Base-by-base conservation (phyloP, 1,140 invertebrate species). In the Drosophila lowei region DNA sequence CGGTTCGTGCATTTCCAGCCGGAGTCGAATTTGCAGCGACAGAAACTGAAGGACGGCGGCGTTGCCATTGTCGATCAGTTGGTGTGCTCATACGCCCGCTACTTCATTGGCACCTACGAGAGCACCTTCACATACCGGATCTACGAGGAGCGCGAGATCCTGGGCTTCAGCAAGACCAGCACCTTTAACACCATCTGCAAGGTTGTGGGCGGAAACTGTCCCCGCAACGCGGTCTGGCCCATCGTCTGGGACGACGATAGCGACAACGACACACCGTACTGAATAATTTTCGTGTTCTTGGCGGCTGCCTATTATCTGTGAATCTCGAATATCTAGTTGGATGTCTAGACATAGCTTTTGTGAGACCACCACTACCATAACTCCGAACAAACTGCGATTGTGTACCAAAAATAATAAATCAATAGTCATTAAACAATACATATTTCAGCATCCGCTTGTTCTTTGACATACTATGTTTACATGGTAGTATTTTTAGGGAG, bases 71-170 rank as follows among this genome's bases (percentile, higher is more conserved):
- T 99, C 59, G 98, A 99, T 92, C 98, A 99, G 93, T 97, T 98
- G 78, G 96, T 99, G 72, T 98, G 97, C 93, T 95, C 98, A 0
- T 94, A 96, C 92, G 95, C 97, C 5, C 93, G 94, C 94, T 94
- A 88, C 95, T 95, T 93, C 98, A 94, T 99, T 71, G 98, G 98
- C 28, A 98, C 97, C 1, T 93, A 96, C 89, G 97, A 97, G 89
- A 99, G 98, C 68, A 99, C 98, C 23, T 99, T 99, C 92, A 96
- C 98, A 11, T 98, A 97, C 91, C 93, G 98, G 54, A 99, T 99
- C 71, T 97, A 99, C 93, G 98, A 99, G 91, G 98, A 99, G 90
- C 93, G 98, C 47, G 98, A 99, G 92, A 98, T 99, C 67, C 90
- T 99, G 16, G 97, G 97, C 6, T 98, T 98, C 92, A 92, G 93